A percentile compares a stretch with the other conserved stretches of the same genome.
phyloP scores from a whole-genome alignment of 2,888 invertebrate species.

The Pimpla rufipes region DNA sequence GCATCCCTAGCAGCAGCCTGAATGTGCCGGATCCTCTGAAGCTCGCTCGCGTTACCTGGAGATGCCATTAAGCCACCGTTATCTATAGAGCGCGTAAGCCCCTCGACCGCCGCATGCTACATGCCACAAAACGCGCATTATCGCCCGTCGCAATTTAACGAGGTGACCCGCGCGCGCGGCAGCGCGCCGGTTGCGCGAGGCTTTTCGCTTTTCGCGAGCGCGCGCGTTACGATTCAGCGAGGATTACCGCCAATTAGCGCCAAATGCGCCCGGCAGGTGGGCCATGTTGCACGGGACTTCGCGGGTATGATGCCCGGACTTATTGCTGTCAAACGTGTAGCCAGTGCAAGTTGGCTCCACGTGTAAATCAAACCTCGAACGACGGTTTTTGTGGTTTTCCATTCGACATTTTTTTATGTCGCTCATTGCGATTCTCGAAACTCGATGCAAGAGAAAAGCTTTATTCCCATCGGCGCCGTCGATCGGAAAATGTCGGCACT shows the following conservation, averaged over 20 bases:
- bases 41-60: conserved; percentile 30
- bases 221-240: neutral
- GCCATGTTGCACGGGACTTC: neutral
- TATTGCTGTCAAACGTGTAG: too few relatives aligned
- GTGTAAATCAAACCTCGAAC: too few relatives aligned
- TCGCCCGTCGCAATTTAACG: conserved; percentile 25
- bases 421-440: too few relatives aligned
- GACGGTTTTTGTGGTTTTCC: too few relatives aligned
- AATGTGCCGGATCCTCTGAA: conserved; percentile 36
- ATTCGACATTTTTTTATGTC: too few relatives aligned
- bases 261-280: neutral
- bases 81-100: conserved; percentile 44
- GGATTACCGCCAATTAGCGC: conserved; percentile 12
- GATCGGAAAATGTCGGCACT: too few relatives aligned
- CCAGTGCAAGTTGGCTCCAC: too few relatives aligned
- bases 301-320: too few relatives aligned
- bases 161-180: neutral
- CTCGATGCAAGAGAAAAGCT: too few relatives aligned
- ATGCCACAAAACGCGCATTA: conserved; percentile 45
- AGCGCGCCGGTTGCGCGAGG: neutral
- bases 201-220: neutral
- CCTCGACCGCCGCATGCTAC: neutral
- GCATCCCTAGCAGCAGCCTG: conserved; percentile 14
- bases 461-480: too few relatives aligned
- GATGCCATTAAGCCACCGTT: conserved; percentile 54